Base-by-base conservation (phyloP, 2,888 invertebrate genomes). In the Drosophila villosipedis region DNA sequence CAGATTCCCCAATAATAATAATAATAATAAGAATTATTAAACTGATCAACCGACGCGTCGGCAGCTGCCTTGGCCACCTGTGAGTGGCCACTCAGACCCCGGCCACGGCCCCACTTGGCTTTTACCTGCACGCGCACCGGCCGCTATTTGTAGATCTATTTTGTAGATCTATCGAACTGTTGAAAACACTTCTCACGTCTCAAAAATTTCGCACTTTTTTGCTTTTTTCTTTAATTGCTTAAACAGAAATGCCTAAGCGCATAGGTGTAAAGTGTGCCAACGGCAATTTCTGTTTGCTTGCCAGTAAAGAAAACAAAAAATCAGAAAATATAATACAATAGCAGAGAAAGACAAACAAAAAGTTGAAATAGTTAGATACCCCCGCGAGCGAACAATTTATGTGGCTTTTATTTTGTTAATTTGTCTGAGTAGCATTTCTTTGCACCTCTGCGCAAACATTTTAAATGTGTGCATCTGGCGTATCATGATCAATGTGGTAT, bases 211-310 rank as follows among this genome's bases (percentile, higher is more conserved):
- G 78, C 82, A 78, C 70, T 69, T 67, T 74, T 74, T 66, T 65
- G 72, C 68, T 66, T 63, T 68, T 50, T 54, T 60, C 52, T 66
- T 53, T 73, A 78, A 57, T 71, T 84, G 77, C 83, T 75, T 80
- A 75, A 85, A 77, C 68, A 57, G 64, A 77, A 79, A 84, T 68
- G 72, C 63, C 63, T 62, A 39, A 77, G n/a, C 69, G 53, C 69
- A 55, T n/a, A 84, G 84, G 84, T 89, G 84, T 89, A 78, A 86
- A 89, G 85, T 89, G 91, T 89, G 91, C 85, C 91, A 85, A 72
- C 72, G 83, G 90, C 89, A 80, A 70, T 71, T 75, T 78, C 22
- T 43, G 59, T 52, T 60, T 67, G 64, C 43, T 62, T 68, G 79
- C 66, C 59, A 66, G 43, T 49, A 37, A 59, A 25, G 31, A 43